Conservation (phyloP, 1,140 invertebrate genomes). For the Schlechtendalia chinensis region DNA sequence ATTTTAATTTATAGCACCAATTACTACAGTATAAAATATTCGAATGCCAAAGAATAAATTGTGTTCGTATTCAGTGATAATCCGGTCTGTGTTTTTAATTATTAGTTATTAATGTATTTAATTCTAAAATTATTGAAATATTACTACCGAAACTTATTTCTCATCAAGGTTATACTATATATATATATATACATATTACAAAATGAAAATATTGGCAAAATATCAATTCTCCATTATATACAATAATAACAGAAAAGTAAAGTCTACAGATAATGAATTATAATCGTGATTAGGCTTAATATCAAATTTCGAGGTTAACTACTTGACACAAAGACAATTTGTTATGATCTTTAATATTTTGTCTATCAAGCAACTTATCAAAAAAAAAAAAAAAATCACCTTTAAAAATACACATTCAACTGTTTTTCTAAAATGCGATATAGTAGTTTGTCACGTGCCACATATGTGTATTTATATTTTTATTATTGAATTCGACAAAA, state of each 20-base stretch:
- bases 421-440: background rate
- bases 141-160: background rate
- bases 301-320: constrained; percentile 45
- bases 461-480: too few species aligned
- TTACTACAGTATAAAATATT: too few species aligned
- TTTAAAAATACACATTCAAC: background rate
- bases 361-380: background rate
- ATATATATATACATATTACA: constrained; percentile 18
- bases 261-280: constrained; percentile 10
- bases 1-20: too few species aligned
- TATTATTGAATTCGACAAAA: background rate
- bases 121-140: background rate
- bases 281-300: constrained; percentile 29
- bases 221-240: background rate
- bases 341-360: background rate
- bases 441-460: background rate
- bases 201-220: constrained; percentile 2
- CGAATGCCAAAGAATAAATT: too few species aligned
- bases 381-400: background rate
- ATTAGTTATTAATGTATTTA: background rate
- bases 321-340: constrained; percentile 15
- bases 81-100: background rate
- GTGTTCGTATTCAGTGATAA: background rate
- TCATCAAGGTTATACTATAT: background rate
- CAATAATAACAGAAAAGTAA: constrained; percentile 3